A percentile compares a stretch with the other conserved stretches of the same genome.
Evolutionary conservation across 1,140 invertebrate genomes (phyloP).

Genomic region (Papilio glaucus): DNA sequence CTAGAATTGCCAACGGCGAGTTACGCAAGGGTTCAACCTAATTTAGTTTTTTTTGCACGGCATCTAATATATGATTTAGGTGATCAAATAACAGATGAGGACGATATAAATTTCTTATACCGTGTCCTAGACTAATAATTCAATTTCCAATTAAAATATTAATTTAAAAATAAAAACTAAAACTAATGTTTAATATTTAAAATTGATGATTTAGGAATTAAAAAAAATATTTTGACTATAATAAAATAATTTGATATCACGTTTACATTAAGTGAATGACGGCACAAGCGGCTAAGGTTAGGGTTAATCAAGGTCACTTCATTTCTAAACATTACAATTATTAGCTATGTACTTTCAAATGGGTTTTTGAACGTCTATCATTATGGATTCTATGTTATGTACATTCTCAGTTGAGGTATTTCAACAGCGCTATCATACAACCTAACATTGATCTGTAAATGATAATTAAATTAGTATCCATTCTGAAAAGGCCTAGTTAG

Average conservation of each 20-base stretch:
- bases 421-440: conserved; percentile 68
- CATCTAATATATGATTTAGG: too few relatives aligned
- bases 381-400: conserved; percentile 43
- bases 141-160: conserved; percentile 40
- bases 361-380: conserved; percentile 45
- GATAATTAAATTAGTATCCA: conserved; percentile 54
- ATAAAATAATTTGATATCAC: neutral
- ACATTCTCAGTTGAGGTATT: conserved; percentile 67
- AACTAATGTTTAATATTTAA: conserved; percentile 42
- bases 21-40: too few relatives aligned
- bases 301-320: conserved; percentile 80
- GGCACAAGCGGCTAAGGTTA: conserved; percentile 75
- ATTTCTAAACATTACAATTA: conserved; percentile 74
- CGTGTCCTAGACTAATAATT: too few relatives aligned
- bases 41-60: too few relatives aligned
- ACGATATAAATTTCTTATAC: too few relatives aligned
- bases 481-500: conserved; percentile 61
- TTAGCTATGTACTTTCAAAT: conserved; percentile 52
- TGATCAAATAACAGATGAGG: too few relatives aligned
- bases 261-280: conserved; percentile 43
- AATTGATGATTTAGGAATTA: conserved; percentile 20
- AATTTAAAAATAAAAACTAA: conserved; percentile 39
- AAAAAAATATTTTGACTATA: conserved; percentile 22
- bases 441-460: conserved; percentile 60
- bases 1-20: too few relatives aligned